phyloP scores from a whole-genome alignment of 2,113 vertebrate genomes.

The Urocynchramus pylzowi region DNA sequence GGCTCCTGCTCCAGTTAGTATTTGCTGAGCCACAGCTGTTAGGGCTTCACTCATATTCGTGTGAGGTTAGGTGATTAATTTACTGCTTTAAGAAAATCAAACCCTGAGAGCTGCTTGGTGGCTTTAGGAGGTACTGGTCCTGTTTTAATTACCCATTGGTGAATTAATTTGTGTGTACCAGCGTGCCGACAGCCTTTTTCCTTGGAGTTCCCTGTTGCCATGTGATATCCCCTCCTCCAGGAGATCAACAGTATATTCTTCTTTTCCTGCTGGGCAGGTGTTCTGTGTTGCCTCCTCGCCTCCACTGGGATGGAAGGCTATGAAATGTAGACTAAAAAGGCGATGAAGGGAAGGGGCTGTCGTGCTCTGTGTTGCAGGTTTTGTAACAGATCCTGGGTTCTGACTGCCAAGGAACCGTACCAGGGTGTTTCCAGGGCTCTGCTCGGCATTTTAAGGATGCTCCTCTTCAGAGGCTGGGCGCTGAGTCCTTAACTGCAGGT shows the following conservation, averaged over 20 bases:
- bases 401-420: not conserved
- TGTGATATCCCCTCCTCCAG: slow-evolving; percentile 32
- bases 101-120: not conserved
- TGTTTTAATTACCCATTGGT: slow-evolving; percentile 22
- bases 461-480: not conserved
- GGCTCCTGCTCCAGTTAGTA: not conserved
- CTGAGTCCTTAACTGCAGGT: not conserved
- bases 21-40: not conserved
- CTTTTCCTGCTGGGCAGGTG: slow-evolving; percentile 8
- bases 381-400: not conserved
- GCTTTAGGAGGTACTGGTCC: not conserved
- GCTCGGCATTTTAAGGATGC: not conserved
- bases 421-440: not conserved
- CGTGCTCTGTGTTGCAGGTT: not conserved
- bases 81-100: slow-evolving; percentile 17
- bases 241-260: not conserved
- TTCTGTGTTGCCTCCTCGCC: not conserved
- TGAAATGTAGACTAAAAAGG: not conserved
- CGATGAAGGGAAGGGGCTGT: not conserved
- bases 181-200: not conserved
- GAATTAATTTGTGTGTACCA: slow-evolving; percentile 6
- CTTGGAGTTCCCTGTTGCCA: slow-evolving; percentile 40
- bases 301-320: not conserved
- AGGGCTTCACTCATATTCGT: not conserved
- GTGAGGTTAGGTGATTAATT: not conserved